A percentile compares a stretch with the other conserved stretches of the same genome.
These are phyloP conservation scores for Peribatodes rhomboidaria DNA, from an alignment of 2,888 invertebrate genomes.

Conservation along the genomic window DNA sequence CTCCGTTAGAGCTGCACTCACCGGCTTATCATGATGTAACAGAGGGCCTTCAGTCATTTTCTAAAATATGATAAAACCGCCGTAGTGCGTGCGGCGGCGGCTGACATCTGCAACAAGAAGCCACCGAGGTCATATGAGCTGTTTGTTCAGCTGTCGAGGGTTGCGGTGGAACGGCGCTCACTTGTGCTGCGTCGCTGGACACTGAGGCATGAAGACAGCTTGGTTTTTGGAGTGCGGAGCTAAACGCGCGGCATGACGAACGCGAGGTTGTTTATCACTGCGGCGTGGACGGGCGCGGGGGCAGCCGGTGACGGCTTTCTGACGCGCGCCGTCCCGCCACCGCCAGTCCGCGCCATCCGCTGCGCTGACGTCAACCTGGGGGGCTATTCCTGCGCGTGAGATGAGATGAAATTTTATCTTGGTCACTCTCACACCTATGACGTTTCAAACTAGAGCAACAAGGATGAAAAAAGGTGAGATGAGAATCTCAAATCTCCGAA, in stretches of 20 bases:
- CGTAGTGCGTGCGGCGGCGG: slow-evolving; percentile 82
- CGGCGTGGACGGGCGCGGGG: slow-evolving; percentile 42
- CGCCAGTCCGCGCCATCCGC: slow-evolving; percentile 24
- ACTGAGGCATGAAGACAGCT: slow-evolving; percentile 78
- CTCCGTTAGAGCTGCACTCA: slow-evolving; percentile 60
- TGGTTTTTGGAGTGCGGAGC: slow-evolving; percentile 66
- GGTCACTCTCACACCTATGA: no score
- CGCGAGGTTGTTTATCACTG: slow-evolving; percentile 79
- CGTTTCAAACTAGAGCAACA: no score
- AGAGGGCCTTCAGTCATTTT: slow-evolving; percentile 84
- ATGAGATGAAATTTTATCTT: no score
- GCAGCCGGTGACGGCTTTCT: slow-evolving; percentile 47
- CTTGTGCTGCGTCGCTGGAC: slow-evolving; percentile 76
- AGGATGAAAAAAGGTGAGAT: no score
- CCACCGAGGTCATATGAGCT: slow-evolving; percentile 77
- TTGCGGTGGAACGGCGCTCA: slow-evolving; percentile 58
- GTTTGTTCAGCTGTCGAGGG: slow-evolving; percentile 45
- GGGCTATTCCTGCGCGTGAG: no score
- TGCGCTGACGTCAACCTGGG: slow-evolving; percentile 42
- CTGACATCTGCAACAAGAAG: slow-evolving; percentile 82
- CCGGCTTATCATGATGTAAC: slow-evolving; percentile 79
- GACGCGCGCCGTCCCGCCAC: slow-evolving; percentile 49
- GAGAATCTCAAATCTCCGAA: no score
- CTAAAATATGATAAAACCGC: slow-evolving; percentile 84
- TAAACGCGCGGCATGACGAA: slow-evolving; percentile 72